Evolutionary conservation across 2,888 invertebrate species (phyloP).

Genomic region (Metopia argyrocephala): DNA sequence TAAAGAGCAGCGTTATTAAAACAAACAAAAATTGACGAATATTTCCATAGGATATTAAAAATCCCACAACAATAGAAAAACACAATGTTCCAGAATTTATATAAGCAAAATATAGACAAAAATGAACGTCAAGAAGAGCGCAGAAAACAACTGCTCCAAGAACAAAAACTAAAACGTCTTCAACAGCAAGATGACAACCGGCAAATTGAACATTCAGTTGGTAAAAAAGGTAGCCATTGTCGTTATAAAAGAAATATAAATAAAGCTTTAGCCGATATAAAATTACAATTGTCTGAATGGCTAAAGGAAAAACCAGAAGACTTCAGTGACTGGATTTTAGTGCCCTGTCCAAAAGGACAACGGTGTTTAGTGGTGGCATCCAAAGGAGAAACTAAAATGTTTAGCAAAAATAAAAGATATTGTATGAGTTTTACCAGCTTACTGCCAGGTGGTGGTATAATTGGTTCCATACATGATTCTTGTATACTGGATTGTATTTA

Average conservation of each 20-base stretch:
- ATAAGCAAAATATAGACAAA: conserved; percentile 50
- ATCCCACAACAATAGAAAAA: no score
- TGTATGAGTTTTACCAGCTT: conserved; percentile 79
- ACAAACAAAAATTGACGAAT: background rate
- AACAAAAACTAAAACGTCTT: conserved; percentile 74
- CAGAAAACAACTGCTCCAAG: conserved; percentile 69
- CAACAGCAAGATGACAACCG: conserved; percentile 70
- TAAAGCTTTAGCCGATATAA: conserved; percentile 66
- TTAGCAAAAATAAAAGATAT: conserved; percentile 83
- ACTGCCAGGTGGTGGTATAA: conserved; percentile 72
- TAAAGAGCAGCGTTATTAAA: background rate
- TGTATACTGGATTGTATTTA: conserved; percentile 90
- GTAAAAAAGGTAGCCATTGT: background rate
- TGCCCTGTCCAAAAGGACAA: conserved; percentile 90
- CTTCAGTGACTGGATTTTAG: conserved; percentile 86
- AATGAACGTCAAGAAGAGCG: conserved; percentile 70
- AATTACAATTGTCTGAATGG: conserved; percentile 96
- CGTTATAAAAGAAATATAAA: background rate
- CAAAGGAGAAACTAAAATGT: conserved; percentile 84
- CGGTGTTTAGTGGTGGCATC: conserved; percentile 89
- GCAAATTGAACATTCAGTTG: conserved; percentile 26
- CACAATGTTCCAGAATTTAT: conserved; percentile 54
- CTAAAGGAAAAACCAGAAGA: conserved; percentile 90
- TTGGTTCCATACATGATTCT: conserved; percentile 63
- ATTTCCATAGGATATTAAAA: no score